Conservation (phyloP, 2,113 vertebrate genomes). For the Dipodomys spectabilis region DNA sequence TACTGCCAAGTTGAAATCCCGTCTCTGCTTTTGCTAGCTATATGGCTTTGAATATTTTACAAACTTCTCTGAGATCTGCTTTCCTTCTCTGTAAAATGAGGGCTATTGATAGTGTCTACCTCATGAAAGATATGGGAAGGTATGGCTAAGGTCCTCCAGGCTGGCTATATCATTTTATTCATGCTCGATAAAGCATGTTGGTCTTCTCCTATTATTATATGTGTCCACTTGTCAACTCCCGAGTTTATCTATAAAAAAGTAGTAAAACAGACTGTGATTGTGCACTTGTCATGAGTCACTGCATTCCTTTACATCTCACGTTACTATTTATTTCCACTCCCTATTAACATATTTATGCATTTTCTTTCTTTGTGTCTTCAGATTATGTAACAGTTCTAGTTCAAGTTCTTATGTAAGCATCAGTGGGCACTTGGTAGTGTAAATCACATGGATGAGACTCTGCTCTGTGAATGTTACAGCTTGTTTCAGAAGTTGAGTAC, state of each 20-base stretch:
- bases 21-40: neutral
- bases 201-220: neutral
- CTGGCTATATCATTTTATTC: neutral
- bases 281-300: neutral
- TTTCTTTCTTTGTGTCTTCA: neutral
- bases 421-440: neutral
- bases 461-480: neutral
- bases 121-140: neutral
- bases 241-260: neutral
- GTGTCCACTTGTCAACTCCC: neutral
- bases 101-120: neutral
- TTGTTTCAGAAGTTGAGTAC: slow-evolving; percentile 16
- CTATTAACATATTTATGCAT: neutral
- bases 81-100: neutral
- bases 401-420: neutral
- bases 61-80: slow-evolving; percentile 7
- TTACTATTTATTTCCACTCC: neutral
- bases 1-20: neutral
- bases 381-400: too few species aligned
- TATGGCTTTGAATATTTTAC: neutral
- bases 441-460: neutral
- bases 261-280: neutral
- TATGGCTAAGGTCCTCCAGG: neutral
- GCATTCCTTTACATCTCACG: neutral
- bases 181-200: neutral